Evolutionary conservation across 2,113 vertebrate genomes (phyloP).

Genomic region (Columbina picui): DNA sequence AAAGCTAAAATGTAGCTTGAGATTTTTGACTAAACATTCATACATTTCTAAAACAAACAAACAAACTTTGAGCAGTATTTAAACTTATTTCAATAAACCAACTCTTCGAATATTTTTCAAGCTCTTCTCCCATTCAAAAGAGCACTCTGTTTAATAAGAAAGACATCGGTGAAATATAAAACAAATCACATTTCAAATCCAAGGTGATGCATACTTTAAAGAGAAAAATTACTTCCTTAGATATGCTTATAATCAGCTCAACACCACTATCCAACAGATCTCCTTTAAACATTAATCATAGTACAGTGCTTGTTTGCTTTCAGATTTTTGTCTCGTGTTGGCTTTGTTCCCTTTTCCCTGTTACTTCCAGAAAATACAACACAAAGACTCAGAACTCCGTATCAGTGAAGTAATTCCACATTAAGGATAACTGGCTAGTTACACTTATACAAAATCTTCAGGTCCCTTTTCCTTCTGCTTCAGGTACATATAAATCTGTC

Average conservation of each 20-base stretch:
- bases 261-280: neutral
- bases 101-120: neutral
- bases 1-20: neutral
- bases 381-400: neutral
- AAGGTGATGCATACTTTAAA: neutral
- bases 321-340: neutral
- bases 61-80: neutral
- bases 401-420: neutral
- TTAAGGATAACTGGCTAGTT: neutral
- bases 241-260: neutral
- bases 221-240: conserved; percentile 21
- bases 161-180: neutral
- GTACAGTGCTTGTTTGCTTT: neutral
- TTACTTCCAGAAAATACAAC: neutral
- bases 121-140: neutral
- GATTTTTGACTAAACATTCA: neutral
- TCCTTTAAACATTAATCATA: neutral
- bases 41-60: neutral
- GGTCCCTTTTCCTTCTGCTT: neutral
- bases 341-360: neutral
- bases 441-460: neutral
- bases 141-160: neutral
- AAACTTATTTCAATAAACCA: neutral
- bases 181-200: neutral
- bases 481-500: neutral